phyloP scores from a whole-genome alignment of 2,888 invertebrate species.

The Drosophila pseudotakahashii region DNA sequence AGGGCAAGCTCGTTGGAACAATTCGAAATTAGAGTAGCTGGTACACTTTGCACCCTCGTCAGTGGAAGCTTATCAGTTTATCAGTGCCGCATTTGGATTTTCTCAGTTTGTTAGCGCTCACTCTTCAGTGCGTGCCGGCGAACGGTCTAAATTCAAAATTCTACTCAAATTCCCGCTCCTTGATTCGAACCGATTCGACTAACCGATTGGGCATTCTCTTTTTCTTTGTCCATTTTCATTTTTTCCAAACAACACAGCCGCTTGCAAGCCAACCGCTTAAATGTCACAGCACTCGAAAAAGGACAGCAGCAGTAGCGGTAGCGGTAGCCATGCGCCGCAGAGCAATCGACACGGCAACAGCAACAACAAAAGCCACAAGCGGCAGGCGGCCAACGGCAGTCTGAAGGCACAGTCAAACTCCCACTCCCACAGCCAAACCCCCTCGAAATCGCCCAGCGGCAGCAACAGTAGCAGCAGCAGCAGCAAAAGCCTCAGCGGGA shows the following conservation, averaged over 20 bases:
- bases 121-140: background rate
- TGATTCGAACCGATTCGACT: background rate
- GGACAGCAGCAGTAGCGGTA: constrained; percentile 50
- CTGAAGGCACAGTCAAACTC: constrained; percentile 32
- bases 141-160: constrained; percentile 4
- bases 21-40: background rate
- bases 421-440: constrained; percentile 7
- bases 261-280: constrained; percentile 58
- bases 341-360: constrained; percentile 58
- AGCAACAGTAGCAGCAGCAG: constrained; percentile 33
- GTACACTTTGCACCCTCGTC: background rate
- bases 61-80: constrained; percentile 14
- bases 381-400: constrained; percentile 48
- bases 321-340: constrained; percentile 35
- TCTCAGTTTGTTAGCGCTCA: too few species aligned
- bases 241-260: constrained; percentile 12
- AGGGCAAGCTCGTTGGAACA: background rate
- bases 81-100: background rate
- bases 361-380: constrained; percentile 56
- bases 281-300: constrained; percentile 82
- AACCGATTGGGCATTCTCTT: background rate
- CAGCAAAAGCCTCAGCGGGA: constrained; percentile 41
- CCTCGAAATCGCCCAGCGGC: constrained; percentile 56
- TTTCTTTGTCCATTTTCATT: constrained; percentile 4
- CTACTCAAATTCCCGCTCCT: background rate